Base-by-base conservation (phyloP, 2,888 invertebrate genomes). In the Linnaemya vulpina region DNA sequence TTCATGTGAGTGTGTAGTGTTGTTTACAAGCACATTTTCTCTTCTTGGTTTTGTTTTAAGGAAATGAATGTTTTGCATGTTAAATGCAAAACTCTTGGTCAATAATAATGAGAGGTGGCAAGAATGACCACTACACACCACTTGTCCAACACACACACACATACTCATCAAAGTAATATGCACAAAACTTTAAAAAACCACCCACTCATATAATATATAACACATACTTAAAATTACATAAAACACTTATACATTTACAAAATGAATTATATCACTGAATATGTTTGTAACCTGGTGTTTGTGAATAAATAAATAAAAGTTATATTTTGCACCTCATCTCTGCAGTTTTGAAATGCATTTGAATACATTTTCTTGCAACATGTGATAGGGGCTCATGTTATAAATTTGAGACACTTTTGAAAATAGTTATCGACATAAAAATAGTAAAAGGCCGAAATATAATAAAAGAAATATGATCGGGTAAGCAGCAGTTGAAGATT, bases 21-120 rank as follows among this genome's bases (percentile, higher is more conserved):
- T 30, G 30, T 30, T 3, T 30, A 3, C 30, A 20, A 49, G 43
- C 1, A 70, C 1, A 78, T 38, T 38, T 38, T 38, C 38, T 38
- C 22, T 55, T 2, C 43, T 40, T 53, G 58, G 55, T 51, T 78
- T 58, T 40, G 70, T 71, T 79, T 67, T 53, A 82, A 85, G 78
- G 82, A 82, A 85, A 85, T 85, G 82, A 79, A 82, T 82, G 82
- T 79, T 85, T 85, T 85, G 85, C 85, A 85, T 85, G 85, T 82
- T 79, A 71, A 85, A 78, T 85, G 75, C 75, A 85, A 82, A 67
- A 79, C 85, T 85, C 75, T 79, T 82, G 82, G 85, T 82, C 85
- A 85, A 70, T 82, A 85, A 70, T 82, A 85, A 79, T 82, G 75
- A 82, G 75, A 71, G 82, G 82, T 65, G 82, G 75, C 73, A 51